These are phyloP conservation scores for Pseudolaguvia tuberculata DNA, from an alignment of 2,113 vertebrate species.

Conservation along the genomic window DNA sequence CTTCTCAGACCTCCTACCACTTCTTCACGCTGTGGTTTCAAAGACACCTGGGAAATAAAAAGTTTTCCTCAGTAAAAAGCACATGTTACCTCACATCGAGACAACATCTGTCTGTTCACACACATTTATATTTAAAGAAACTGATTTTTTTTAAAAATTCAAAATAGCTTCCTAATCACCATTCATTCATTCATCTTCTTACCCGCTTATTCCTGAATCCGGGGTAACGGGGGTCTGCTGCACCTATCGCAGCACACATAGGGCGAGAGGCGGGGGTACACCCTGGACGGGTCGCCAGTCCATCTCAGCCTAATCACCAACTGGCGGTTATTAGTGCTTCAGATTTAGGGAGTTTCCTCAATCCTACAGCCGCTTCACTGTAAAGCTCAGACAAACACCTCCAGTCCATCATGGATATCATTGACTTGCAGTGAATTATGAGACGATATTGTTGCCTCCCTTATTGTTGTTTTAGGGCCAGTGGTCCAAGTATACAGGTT, in stretches of 20 bases:
- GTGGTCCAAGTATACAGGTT: no score
- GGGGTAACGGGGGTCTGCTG: no score
- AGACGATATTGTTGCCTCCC: neutral
- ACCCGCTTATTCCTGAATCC: no score
- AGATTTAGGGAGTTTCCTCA: neutral
- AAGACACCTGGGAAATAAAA: constrained; percentile 54
- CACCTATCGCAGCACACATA: no score
- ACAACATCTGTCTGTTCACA: neutral
- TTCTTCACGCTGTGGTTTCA: constrained; percentile 31
- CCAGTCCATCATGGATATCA: neutral
- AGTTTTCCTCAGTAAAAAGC: constrained; percentile 41
- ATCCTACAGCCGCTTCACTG: neutral
- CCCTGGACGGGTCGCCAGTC: no score
- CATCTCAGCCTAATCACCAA: no score
- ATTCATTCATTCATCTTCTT: no score
- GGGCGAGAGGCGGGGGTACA: no score
- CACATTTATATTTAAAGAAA: no score
- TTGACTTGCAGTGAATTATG: neutral
- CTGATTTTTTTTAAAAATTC: no score
- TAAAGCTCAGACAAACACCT: neutral
- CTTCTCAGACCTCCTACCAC: constrained; percentile 18
- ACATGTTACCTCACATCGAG: constrained; percentile 34
- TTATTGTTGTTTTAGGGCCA: no score
- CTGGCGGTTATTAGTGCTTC: neutral
- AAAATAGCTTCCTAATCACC: no score